Evolutionary conservation across 1,140 invertebrate species (phyloP).

Genomic region (Drosophila virilis): DNA sequence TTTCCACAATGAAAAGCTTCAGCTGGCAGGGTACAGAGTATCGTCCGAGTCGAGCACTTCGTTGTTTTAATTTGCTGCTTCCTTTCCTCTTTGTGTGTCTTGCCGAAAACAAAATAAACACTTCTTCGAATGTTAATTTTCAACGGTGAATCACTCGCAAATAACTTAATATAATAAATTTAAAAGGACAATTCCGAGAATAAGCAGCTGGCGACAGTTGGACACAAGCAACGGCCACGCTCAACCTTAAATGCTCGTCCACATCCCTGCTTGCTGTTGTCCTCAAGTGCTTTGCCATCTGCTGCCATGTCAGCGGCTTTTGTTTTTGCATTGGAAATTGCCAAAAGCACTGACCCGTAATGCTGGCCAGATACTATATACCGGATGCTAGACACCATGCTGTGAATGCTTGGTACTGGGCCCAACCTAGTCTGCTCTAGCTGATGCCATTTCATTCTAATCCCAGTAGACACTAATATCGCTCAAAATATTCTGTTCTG

Average conservation of each 20-base stretch:
- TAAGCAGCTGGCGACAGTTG: slow-evolving; percentile 45
- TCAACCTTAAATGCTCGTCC: neutral
- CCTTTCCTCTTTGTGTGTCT: slow-evolving; percentile 8
- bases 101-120: slow-evolving; percentile 36
- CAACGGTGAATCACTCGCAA: slow-evolving; percentile 41
- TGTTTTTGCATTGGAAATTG: slow-evolving; percentile 62
- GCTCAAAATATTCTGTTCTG: neutral
- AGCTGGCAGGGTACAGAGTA: too few species aligned
- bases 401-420: slow-evolving; percentile 16
- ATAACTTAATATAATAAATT: slow-evolving; percentile 49
- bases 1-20: too few species aligned
- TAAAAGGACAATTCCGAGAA: slow-evolving; percentile 23
- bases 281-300: slow-evolving; percentile 43
- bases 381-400: slow-evolving; percentile 24
- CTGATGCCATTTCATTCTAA: slow-evolving; percentile 9
- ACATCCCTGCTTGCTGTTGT: neutral
- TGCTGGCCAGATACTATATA: slow-evolving; percentile 55
- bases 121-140: slow-evolving; percentile 20
- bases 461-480: slow-evolving; percentile 7
- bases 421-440: neutral
- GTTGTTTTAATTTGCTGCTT: slow-evolving; percentile 4
- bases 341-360: slow-evolving; percentile 65
- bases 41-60: neutral
- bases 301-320: slow-evolving; percentile 65
- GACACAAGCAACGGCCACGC: slow-evolving; percentile 7